Evolutionary conservation across 2,888 invertebrate species (phyloP), one percentile per base, ranked within the genome.

Genomic region (Ptychoptera contaminata): DNA sequence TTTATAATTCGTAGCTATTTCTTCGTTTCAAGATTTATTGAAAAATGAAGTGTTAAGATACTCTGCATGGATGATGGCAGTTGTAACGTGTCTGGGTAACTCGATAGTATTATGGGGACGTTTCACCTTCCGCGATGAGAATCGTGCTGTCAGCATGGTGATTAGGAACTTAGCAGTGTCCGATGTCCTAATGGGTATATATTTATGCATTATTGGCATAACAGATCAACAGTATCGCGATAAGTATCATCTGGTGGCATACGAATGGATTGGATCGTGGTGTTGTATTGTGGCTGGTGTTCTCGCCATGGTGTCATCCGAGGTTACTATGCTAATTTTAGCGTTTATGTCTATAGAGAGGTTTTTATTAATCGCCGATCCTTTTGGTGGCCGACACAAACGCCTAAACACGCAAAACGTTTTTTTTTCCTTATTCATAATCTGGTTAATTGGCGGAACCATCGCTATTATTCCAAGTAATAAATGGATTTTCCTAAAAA

Each of bases 271-370:
- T 57, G 68, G 72, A 8, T 79, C 79, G 0, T 74, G 73, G 70
- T 61, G 67, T n/a, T 82, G 81, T 58, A 73, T 72, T 0, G 54
- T 69, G 2, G 63, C 73, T 31, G 81, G 81, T 30, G 65, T 74
- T 5, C 52, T 78, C 32, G 79, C 79, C 1, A 77, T 80, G 62
- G 70, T 71, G 16, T 79, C 80, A 2, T 74, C 74, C 2, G 79
- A 82, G 65, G 77, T 78, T 2, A 79, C 81, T 8, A 73, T 82
- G 57, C 58, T 81, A 36, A 75, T 80, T 46, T 58, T 82, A 49
- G 73, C 77, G 2, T 76, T 78, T 55, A 77, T 82, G 72, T 78
- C 80, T 1, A 59, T 80, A 51, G 80, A 81, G 52, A 67, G 81
- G 51, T 81, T 75, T 56, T 58, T 78, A 49, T 59, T 76, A 43